phyloP scores from a whole-genome alignment of 1,140 invertebrate genomes.

The Campoletis sonorensis region DNA sequence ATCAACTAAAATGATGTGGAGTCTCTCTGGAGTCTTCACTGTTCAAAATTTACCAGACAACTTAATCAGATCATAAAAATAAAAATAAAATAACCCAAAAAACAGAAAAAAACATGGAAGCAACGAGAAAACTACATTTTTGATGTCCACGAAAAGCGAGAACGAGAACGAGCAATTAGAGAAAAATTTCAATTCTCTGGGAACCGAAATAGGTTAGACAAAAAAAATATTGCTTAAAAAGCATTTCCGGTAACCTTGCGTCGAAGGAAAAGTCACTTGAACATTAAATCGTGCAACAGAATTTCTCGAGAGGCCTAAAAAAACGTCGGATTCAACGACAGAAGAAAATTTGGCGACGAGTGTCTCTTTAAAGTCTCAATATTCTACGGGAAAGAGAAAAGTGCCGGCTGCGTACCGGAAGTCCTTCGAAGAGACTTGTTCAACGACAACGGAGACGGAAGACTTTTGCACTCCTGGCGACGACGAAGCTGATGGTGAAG shows the following conservation, averaged over 20 bases:
- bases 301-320: neutral
- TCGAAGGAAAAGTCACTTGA: neutral
- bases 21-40: neutral
- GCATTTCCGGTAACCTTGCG: neutral
- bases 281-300: neutral
- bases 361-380: neutral
- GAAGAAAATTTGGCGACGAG: neutral
- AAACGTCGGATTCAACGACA: neutral
- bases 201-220: slow-evolving; percentile 41
- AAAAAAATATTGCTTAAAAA: neutral
- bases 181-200: slow-evolving; percentile 30
- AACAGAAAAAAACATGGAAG: neutral
- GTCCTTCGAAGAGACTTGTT: neutral
- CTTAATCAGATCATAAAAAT: neutral
- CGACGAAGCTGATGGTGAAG: slow-evolving; percentile 4
- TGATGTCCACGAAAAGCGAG: slow-evolving; percentile 59
- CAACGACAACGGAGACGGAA: slow-evolving; percentile 6
- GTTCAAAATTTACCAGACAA: neutral
- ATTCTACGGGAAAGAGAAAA: neutral
- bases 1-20: slow-evolving; percentile 19
- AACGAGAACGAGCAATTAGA: slow-evolving; percentile 44
- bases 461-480: slow-evolving; percentile 24
- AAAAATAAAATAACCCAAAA: neutral
- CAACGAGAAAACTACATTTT: slow-evolving; percentile 36
- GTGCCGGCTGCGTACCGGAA: neutral